These are phyloP conservation scores for Sialis lutaria DNA, from an alignment of 2,888 invertebrate species.

Conservation along the genomic window DNA sequence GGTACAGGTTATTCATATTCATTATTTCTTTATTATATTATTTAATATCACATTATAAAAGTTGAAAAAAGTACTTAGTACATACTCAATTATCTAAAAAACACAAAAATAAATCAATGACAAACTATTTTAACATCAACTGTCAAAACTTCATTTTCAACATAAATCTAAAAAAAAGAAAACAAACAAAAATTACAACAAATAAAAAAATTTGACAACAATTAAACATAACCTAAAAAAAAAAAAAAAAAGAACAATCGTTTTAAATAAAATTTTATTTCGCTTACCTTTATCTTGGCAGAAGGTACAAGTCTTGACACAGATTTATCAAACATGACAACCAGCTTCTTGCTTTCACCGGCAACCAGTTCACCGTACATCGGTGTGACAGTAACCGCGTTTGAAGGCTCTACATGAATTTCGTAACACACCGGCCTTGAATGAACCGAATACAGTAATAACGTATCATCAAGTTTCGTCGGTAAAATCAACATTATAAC, in stretches of 20 bases:
- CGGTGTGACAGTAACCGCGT: constrained; percentile 7
- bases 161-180: constrained; percentile 11
- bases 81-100: too few species aligned
- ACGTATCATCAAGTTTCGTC: constrained; percentile 6
- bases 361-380: constrained; percentile 10
- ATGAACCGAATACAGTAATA: constrained; percentile 7
- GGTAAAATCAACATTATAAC: not conserved
- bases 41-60: too few species aligned
- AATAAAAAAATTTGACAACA: too few species aligned
- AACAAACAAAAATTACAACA: too few species aligned
- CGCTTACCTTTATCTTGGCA: constrained; percentile 12
- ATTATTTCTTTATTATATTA: too few species aligned
- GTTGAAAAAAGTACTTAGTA: too few species aligned
- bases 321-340: constrained; percentile 11
- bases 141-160: constrained; percentile 17
- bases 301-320: constrained; percentile 6
- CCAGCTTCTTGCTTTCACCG: constrained; percentile 13
- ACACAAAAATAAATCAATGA: too few species aligned
- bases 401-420: constrained; percentile 2
- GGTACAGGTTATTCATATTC: too few species aligned
- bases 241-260: too few species aligned
- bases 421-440: constrained; percentile 9
- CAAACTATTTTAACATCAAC: constrained; percentile 15
- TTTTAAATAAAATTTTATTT: too few species aligned
- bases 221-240: too few species aligned